Percentiles rank a stretch among this genome's conserved stretches.
These are phyloP conservation scores for Prietella phreatophila DNA, from an alignment of 2,113 vertebrate genomes.

Conservation along the genomic window DNA sequence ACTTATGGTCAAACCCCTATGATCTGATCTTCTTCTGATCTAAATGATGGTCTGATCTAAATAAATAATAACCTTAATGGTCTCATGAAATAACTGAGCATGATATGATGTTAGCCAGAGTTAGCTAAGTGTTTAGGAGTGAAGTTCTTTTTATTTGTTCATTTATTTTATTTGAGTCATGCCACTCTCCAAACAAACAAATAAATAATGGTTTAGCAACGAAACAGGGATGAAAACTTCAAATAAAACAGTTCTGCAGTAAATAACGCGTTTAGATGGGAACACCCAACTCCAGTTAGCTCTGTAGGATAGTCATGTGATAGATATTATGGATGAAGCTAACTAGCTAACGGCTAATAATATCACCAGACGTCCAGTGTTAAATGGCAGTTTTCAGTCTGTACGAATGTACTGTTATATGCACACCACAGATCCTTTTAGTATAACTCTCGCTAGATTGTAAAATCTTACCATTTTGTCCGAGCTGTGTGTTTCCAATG, in stretches of 20 bases:
- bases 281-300: not conserved
- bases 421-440: not conserved
- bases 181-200: not conserved
- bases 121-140: not conserved
- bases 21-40: not conserved
- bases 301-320: slow-evolving; percentile 11
- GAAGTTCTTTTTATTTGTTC: too few relatives aligned
- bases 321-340: not conserved
- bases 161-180: not conserved
- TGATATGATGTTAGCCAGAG: not conserved
- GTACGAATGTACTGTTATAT: not conserved
- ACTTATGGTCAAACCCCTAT: not conserved
- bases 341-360: slow-evolving; percentile 2
- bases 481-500: slow-evolving; percentile 4
- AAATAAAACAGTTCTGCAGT: not conserved
- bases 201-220: not conserved
- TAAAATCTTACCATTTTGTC: slow-evolving; percentile 40
- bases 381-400: not conserved
- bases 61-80: not conserved
- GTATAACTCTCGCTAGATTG: not conserved
- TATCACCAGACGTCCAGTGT: not conserved
- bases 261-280: not conserved
- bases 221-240: not conserved
- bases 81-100: not conserved
- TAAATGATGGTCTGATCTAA: not conserved